Percentiles rank a stretch among this genome's conserved stretches.
Conservation (phyloP, 2,797 vertebrate genomes). For the Graptemys geographica region DNA sequence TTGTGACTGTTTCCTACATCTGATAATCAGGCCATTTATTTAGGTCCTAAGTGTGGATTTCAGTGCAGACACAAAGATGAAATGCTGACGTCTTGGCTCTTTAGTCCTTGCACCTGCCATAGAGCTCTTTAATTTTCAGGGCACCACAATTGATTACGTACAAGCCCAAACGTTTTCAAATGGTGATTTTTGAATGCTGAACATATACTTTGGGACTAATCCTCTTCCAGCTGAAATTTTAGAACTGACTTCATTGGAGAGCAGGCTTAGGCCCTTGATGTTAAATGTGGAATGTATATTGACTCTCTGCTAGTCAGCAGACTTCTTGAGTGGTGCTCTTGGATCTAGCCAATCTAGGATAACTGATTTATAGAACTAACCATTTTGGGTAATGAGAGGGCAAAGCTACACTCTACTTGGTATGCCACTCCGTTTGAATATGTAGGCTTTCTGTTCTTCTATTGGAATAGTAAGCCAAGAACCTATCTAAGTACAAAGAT, state of each 20-base stretch:
- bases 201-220: neutral
- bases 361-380: neutral
- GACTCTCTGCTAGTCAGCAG: neutral
- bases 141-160: neutral
- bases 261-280: neutral
- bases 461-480: conserved; percentile 56
- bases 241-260: neutral
- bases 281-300: neutral
- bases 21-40: neutral
- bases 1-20: neutral
- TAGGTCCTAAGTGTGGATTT: neutral
- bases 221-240: neutral
- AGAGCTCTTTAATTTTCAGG: neutral
- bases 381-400: conserved; percentile 43
- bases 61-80: neutral
- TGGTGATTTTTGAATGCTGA: neutral
- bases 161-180: neutral
- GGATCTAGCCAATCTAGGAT: neutral
- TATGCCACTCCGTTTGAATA: conserved; percentile 34
- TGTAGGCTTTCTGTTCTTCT: conserved; percentile 54
- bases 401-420: conserved; percentile 38
- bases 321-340: neutral
- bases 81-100: neutral
- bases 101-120: neutral
- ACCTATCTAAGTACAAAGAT: conserved; percentile 61